These are phyloP conservation scores for Eilema sororculum DNA, from an alignment of 2,888 invertebrate genomes.

Conservation along the genomic window DNA sequence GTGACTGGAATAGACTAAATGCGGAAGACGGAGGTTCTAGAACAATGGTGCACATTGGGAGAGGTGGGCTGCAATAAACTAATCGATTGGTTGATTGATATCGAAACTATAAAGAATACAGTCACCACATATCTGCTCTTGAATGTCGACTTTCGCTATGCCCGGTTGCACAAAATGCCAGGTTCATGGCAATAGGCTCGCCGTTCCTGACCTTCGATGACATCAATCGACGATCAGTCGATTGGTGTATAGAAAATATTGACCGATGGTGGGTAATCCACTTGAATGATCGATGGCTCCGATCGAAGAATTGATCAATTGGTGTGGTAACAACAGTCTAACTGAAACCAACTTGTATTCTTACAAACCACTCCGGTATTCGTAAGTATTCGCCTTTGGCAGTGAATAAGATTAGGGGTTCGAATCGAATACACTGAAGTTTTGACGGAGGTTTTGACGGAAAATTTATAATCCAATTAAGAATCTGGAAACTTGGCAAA, in stretches of 20 bases:
- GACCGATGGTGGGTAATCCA: neutral
- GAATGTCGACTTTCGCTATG: too few relatives aligned
- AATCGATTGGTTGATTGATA: too few relatives aligned
- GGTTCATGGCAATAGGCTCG: neutral
- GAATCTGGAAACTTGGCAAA: conserved; percentile 9
- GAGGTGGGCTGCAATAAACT: too few relatives aligned
- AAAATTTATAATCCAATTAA: neutral
- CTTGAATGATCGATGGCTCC: neutral
- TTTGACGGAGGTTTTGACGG: too few relatives aligned
- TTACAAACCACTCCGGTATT: neutral
- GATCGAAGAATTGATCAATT: neutral
- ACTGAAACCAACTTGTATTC: too few relatives aligned
- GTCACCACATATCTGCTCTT: too few relatives aligned
- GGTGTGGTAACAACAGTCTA: neutral
- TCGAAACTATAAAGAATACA: conserved; percentile 13
- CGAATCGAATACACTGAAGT: too few relatives aligned
- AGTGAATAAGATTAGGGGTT: too few relatives aligned
- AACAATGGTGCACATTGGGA: too few relatives aligned
- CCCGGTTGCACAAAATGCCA: neutral
- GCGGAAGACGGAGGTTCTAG: too few relatives aligned
- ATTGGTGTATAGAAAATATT: neutral
- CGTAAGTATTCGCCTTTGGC: too few relatives aligned
- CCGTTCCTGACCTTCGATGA: neutral
- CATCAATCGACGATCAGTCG: neutral
- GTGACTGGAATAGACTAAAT: too few relatives aligned